These are phyloP conservation scores for Magallana nippona DNA, from an alignment of 2,888 invertebrate genomes.

Conservation along the genomic window DNA sequence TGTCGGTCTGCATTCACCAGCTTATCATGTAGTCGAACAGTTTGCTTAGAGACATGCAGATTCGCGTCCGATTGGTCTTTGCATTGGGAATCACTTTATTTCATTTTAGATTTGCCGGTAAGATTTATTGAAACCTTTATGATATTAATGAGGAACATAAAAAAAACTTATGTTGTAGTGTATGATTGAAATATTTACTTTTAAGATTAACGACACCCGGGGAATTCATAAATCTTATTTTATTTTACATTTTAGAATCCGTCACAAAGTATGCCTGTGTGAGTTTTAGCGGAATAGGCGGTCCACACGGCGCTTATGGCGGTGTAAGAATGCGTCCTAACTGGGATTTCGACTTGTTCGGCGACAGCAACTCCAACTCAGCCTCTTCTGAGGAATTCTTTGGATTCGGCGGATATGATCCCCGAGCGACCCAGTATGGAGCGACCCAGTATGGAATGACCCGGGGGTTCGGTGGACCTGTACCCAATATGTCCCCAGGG, in stretches of 20 bases:
- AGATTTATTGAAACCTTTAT: not conserved
- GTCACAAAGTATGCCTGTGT: conserved; percentile 44
- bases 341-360: not conserved
- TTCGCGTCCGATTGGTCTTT: not conserved
- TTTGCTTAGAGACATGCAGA: not conserved
- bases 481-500: not conserved
- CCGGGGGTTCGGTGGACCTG: not conserved
- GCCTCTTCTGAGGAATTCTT: conserved; percentile 38
- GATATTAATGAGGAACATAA: not conserved
- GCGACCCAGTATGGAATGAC: not conserved
- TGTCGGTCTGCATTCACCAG: not conserved
- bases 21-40: not conserved
- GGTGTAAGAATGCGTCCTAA: not conserved
- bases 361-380: conserved; percentile 36
- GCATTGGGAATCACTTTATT: not conserved
- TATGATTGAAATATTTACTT: too few species aligned
- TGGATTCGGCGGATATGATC: not conserved
- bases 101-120: not conserved
- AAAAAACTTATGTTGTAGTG: too few species aligned
- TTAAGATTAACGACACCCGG: too few species aligned
- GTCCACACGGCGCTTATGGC: not conserved
- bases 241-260: conserved; percentile 28
- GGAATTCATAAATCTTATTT: too few species aligned
- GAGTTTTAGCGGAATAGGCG: conserved; percentile 4
- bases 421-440: not conserved